phyloP scores from a whole-genome alignment of 1,140 invertebrate species.

The Wiebesia pumilae region DNA sequence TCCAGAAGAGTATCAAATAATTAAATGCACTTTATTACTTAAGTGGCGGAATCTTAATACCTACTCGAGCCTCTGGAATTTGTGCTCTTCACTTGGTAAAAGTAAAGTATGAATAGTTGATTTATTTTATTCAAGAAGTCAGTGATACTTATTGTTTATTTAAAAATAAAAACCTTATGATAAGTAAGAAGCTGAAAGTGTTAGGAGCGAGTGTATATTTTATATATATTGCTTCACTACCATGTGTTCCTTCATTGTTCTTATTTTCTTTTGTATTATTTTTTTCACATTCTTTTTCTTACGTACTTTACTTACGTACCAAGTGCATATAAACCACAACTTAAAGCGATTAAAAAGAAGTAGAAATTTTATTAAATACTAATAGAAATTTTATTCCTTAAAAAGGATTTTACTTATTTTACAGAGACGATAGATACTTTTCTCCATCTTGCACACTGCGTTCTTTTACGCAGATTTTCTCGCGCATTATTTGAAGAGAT shows the following conservation, averaged over 20 bases:
- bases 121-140: neutral
- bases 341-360: neutral
- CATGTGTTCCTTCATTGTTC: neutral
- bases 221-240: constrained; percentile 19
- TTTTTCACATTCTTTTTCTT: too few species aligned
- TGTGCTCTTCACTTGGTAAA: neutral
- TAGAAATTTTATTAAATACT: neutral
- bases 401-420: neutral
- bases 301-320: too few species aligned
- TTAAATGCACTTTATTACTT: constrained; percentile 60
- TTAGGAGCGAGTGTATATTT: neutral
- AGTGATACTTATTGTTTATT: neutral
- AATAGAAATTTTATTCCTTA: neutral
- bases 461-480: neutral
- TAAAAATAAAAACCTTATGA: neutral
- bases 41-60: neutral
- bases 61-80: neutral
- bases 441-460: neutral
- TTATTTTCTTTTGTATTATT: neutral
- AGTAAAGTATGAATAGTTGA: neutral
- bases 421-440: constrained; percentile 30
- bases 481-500: neutral
- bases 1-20: constrained; percentile 50
- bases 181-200: too few species aligned
- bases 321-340: too few species aligned